Evolutionary conservation across 2,113 vertebrate genomes (phyloP), one percentile per base, ranked within the genome.

Genomic region (Meriones unguiculatus): DNA sequence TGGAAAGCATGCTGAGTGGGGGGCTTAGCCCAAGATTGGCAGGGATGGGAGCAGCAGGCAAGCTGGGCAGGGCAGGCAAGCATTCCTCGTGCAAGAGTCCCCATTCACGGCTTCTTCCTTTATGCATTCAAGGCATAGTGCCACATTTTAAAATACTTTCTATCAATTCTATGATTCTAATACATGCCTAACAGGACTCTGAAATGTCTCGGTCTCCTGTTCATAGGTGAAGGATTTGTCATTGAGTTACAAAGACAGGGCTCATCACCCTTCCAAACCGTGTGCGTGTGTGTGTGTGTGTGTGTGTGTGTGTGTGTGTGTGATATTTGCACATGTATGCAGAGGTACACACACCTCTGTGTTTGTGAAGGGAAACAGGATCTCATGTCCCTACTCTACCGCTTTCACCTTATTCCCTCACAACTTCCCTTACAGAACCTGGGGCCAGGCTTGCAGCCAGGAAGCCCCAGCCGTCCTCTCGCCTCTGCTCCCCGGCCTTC

Each of bases 161-260:
- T 20, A 38, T 75, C 14, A 30, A 76, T 94, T 87, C 89, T 69
- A 65, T 77, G 72, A 22, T 82, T 28, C 72, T 20, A 89, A 41
- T 75, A 78, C 18, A 32, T 81, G 20, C 94, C 87, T 93, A 20
- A 5, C 41, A 80, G 38, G 70, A 59, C 72, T 50, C 18, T 77
- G 46, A 88, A 80, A 28, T 54, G 28, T 8, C 59, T 18, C 38
- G 41, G 73, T 57, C 22, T 18, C 12, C 52, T 28, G 1, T 76
- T 93, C 72, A 50, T 80, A 77, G 35, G 81, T 87, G 62, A 93
- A 62, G 85, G 65, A 72, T 93, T 72, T 85, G 35, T 54, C 32
- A 50, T 50, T 70, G 70, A 52, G 30, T 90, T 94, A 77, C 75
- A 65, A 72, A 84, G 84, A 93, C 50, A 72, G 75, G 72, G 54